phyloP scores from a whole-genome alignment of 1,140 invertebrate species.

The Caligus rogercresseyi region DNA sequence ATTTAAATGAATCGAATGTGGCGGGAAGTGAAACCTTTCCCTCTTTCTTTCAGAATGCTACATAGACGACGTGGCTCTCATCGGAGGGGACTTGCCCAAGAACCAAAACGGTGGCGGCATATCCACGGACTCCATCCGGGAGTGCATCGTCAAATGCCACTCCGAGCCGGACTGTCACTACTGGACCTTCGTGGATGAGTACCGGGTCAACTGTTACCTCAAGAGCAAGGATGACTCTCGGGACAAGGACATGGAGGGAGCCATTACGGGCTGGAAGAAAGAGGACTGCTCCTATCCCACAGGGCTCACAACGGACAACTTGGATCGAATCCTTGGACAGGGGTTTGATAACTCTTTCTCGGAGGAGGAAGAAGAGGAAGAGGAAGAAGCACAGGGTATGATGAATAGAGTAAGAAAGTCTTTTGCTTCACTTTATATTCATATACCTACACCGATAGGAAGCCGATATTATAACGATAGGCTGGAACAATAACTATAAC shows the following conservation, averaged over 20 bases:
- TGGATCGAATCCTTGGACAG: not conserved
- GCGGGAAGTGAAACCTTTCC: no score
- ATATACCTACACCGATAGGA: no score
- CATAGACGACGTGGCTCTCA: not conserved
- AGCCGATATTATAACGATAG: no score
- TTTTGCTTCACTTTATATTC: no score
- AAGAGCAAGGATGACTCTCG: not conserved
- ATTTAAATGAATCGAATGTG: no score
- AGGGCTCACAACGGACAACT: not conserved
- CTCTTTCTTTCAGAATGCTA: not conserved
- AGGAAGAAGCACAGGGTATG: not conserved
- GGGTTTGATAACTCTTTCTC: no score
- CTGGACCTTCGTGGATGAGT: conserved; percentile 4
- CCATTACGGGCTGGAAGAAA: conserved; percentile 4
- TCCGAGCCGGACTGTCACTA: not conserved
- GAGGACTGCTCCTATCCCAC: not conserved
- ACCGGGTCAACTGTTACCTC: conserved; percentile 1
- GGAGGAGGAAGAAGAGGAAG: not conserved
- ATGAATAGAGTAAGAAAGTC: no score
- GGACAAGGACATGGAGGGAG: conserved; percentile 2
- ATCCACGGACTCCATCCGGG: not conserved
- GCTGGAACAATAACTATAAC: no score
- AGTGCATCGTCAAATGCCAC: conserved; percentile 3
- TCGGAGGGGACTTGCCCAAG: not conserved
- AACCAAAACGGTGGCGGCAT: not conserved